These are phyloP conservation scores for Thaumatotibia leucotreta DNA, from an alignment of 1,140 invertebrate genomes.

Conservation along the genomic window DNA sequence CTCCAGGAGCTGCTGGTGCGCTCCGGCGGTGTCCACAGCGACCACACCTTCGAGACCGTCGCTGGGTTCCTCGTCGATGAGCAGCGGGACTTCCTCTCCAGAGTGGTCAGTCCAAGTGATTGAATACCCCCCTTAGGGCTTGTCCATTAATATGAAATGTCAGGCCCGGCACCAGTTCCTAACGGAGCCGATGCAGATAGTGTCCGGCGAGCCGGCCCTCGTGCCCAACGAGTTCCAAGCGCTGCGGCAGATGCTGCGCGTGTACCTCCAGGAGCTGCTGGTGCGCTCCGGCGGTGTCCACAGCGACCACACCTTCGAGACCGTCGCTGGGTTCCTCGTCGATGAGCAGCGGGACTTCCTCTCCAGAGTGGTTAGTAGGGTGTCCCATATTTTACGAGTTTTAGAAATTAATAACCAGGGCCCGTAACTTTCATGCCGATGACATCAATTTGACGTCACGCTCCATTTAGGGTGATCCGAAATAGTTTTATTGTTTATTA, in stretches of 20 bases:
- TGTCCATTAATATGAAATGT: not conserved
- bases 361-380: constrained; percentile 33
- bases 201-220: constrained; percentile 22
- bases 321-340: constrained; percentile 34
- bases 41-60: too few relatives aligned
- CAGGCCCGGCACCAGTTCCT: constrained; percentile 33
- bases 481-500: too few relatives aligned
- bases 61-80: too few relatives aligned
- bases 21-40: too few relatives aligned
- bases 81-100: too few relatives aligned
- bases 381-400: not conserved
- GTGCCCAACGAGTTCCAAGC: constrained; percentile 31
- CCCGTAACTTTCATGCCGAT: too few relatives aligned
- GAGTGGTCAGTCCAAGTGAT: not conserved
- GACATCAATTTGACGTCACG: too few relatives aligned
- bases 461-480: too few relatives aligned
- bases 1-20: too few relatives aligned
- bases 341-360: constrained; percentile 32
- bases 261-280: constrained; percentile 30
- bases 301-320: constrained; percentile 22
- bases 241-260: constrained; percentile 30
- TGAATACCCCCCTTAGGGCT: too few relatives aligned
- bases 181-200: constrained; percentile 21
- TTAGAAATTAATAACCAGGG: too few relatives aligned
- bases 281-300: constrained; percentile 15